phyloP scores from a whole-genome alignment of 2,888 invertebrate species.

The Andrena dorsata region DNA sequence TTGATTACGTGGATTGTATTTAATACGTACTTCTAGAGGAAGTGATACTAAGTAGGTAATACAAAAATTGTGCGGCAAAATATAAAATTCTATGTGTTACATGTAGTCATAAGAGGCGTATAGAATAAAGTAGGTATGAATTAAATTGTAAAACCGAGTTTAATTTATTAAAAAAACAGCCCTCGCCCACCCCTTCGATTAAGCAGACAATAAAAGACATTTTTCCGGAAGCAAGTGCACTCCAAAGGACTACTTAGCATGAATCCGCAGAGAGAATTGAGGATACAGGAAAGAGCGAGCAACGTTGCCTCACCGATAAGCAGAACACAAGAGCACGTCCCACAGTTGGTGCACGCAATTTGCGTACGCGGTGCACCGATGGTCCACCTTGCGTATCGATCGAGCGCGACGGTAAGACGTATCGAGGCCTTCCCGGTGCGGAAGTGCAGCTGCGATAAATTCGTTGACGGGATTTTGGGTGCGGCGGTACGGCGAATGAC shows the following conservation, averaged over 20 bases:
- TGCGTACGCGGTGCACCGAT: constrained; percentile 42
- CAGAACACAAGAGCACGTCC: constrained; percentile 18
- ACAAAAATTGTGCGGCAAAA: too few species aligned
- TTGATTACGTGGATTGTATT: too few species aligned
- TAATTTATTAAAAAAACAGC: too few species aligned
- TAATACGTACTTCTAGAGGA: too few species aligned
- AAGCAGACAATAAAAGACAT: too few species aligned
- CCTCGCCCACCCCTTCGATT: too few species aligned
- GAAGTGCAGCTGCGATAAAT: constrained; percentile 48
- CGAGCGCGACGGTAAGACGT: constrained; percentile 45
- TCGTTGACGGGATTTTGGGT: constrained; percentile 58
- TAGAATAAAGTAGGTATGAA: too few species aligned
- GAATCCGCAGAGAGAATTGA: background rate
- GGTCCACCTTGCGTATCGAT: constrained; percentile 63
- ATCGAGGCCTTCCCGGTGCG: constrained; percentile 47
- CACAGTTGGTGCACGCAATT: constrained; percentile 48
- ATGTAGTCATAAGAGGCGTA: too few species aligned
- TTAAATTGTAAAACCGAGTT: too few species aligned
- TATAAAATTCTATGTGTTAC: too few species aligned
- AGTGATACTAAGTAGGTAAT: too few species aligned
- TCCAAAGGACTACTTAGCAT: background rate
- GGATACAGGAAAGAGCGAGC: background rate
- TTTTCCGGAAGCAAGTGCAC: too few species aligned
- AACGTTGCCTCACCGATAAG: background rate
- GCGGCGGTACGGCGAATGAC: constrained; percentile 48